These are phyloP conservation scores for Harpagoxenus sublaevis DNA, from an alignment of 2,888 invertebrate genomes.

Conservation along the genomic window DNA sequence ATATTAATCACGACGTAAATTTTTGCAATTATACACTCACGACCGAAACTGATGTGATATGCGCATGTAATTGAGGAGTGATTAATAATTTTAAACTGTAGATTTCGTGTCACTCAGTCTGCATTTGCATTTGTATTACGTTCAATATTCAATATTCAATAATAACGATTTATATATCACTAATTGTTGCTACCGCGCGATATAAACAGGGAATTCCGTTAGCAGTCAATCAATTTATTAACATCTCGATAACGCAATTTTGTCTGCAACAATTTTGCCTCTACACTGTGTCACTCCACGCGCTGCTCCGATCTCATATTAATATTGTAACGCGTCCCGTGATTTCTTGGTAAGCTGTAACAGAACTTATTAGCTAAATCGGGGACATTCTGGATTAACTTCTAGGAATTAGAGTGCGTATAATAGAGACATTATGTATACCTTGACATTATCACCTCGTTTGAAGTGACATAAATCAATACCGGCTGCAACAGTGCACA, in stretches of 20 bases:
- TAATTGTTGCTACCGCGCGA: conserved; percentile 23
- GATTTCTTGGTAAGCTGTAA: conserved; percentile 52
- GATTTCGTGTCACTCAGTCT: conserved; percentile 15
- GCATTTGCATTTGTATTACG: conserved; percentile 24
- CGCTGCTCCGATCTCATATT: not conserved
- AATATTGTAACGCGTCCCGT: conserved; percentile 31
- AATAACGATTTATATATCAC: conserved; percentile 42
- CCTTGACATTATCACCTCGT: not conserved
- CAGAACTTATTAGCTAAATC: conserved; percentile 57
- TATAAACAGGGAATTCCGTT: conserved; percentile 21
- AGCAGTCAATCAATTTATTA: conserved; percentile 45
- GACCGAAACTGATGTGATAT: conserved; percentile 30
- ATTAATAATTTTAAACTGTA: conserved; percentile 45
- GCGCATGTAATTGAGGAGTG: conserved; percentile 41
- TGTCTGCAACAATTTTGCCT: conserved; percentile 14
- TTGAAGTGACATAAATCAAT: not conserved
- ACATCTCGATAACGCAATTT: conserved; percentile 29
- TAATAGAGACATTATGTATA: conserved; percentile 26
- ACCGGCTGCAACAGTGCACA: not conserved
- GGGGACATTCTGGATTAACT: conserved; percentile 74
- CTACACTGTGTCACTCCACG: not conserved
- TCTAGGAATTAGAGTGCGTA: conserved; percentile 71
- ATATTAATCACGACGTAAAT: conserved; percentile 41
- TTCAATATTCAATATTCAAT: conserved; percentile 40
- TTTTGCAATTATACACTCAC: conserved; percentile 29